These are phyloP conservation scores for Flabesymbios commensalis DNA, from an alignment of 2,888 invertebrate species.

Conservation along the genomic window DNA sequence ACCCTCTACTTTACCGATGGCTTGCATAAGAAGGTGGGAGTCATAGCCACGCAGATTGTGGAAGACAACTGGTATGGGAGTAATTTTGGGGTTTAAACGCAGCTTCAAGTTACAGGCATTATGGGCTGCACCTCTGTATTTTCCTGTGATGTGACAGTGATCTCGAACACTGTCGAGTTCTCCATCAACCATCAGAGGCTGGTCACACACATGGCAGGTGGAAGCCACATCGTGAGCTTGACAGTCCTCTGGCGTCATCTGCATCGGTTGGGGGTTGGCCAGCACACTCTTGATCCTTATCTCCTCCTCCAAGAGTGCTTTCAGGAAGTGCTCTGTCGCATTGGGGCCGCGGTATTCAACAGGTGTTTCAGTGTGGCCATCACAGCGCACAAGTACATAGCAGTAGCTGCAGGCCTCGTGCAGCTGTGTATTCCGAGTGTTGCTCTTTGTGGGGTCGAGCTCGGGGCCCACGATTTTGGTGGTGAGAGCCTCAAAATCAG, in stretches of 20 bases:
- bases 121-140: conserved; percentile 27
- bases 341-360: conserved; percentile 17
- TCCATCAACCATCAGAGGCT: conserved; percentile 1
- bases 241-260: too few relatives aligned
- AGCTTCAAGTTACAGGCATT: too few relatives aligned
- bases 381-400: conserved; percentile 16
- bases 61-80: too few relatives aligned
- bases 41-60: too few relatives aligned
- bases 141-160: conserved; percentile 29
- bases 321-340: conserved; percentile 14
- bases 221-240: background rate
- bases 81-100: too few relatives aligned
- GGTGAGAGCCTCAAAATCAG: conserved; percentile 25
- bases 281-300: conserved; percentile 3
- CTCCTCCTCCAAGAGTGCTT: conserved; percentile 8
- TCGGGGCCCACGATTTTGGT: conserved; percentile 12
- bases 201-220: conserved; percentile 15
- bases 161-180: too few relatives aligned
- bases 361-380: conserved; percentile 12
- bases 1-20: too few relatives aligned
- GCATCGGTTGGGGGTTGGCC: background rate
- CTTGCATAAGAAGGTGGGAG: too few relatives aligned
- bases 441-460: conserved; percentile 16
- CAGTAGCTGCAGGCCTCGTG: conserved; percentile 17
- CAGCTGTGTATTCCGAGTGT: conserved; percentile 12